These are phyloP conservation scores for Epizoanthus fatuus DNA, from an alignment of 92 coral and sea anemone genomes.

Conservation along the genomic window DNA sequence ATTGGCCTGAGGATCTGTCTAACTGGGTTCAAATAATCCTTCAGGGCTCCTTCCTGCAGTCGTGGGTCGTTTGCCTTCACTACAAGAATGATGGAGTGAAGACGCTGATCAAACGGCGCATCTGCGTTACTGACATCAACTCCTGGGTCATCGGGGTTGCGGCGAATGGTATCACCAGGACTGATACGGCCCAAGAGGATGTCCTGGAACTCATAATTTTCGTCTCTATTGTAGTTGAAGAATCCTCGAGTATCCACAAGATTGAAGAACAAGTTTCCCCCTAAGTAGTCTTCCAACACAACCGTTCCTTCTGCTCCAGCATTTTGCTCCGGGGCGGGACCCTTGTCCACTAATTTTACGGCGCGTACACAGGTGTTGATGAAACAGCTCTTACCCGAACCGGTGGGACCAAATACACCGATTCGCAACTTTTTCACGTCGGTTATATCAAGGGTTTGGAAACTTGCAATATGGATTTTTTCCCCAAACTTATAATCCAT, in stretches of 20 bases:
- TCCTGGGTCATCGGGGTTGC: conserved; percentile 30
- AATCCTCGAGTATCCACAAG: conserved; percentile 79
- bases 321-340: conserved; percentile 67
- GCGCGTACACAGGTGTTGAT: conserved; percentile 74
- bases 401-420: conserved; percentile 79
- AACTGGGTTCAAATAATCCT: conserved; percentile 56
- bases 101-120: conserved; percentile 42
- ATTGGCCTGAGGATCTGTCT: conserved; percentile 55
- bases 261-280: conserved; percentile 50
- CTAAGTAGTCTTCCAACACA: conserved; percentile 70
- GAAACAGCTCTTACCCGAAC: conserved; percentile 81
- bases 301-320: conserved; percentile 77
- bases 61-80: conserved; percentile 72
- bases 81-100: conserved; percentile 62
- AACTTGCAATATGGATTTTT: conserved; percentile 33
- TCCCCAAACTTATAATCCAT: conserved; percentile 59
- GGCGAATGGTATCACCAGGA: conserved; percentile 68
- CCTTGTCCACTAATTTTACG: conserved; percentile 67
- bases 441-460: conserved; percentile 35
- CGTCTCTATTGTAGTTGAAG: conserved; percentile 69
- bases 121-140: conserved; percentile 33
- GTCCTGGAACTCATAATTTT: conserved; percentile 64
- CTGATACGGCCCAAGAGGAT: conserved; percentile 68
- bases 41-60: conserved; percentile 30
- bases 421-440: conserved; percentile 57